phyloP scores from a whole-genome alignment of 23 tunicate genomes.

The Styela plicata region DNA sequence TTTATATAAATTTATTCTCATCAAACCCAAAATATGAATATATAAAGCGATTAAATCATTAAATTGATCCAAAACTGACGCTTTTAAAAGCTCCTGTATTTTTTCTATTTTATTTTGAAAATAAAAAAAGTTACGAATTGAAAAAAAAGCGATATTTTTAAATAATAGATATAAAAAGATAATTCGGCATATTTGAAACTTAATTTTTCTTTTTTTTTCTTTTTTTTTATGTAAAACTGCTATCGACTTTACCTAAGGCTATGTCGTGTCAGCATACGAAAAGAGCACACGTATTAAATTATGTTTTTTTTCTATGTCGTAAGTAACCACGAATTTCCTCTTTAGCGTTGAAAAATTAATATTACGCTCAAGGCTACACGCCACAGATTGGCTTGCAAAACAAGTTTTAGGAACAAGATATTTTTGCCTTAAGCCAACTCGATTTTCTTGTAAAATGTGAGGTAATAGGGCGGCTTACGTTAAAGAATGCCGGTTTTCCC shows the following conservation, averaged over 20 bases:
- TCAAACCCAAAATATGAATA: too few relatives aligned
- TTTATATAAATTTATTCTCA: too few relatives aligned
- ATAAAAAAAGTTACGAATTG: too few relatives aligned
- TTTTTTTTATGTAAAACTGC: neutral
- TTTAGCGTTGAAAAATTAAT: neutral
- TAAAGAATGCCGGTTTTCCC: neutral
- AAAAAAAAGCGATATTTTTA: too few relatives aligned
- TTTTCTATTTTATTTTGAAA: too few relatives aligned
- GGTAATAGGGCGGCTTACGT: neutral
- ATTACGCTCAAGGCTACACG: neutral
- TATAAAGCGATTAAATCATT: too few relatives aligned
- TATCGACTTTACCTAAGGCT: slow-evolving; percentile 19
- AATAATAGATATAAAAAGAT: too few relatives aligned
- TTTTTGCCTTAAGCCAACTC: neutral
- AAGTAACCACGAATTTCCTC: neutral
- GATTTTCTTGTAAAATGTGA: neutral
- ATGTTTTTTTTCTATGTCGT: neutral
- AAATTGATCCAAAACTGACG: too few relatives aligned
- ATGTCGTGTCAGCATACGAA: slow-evolving; percentile 7
- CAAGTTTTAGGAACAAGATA: neutral
- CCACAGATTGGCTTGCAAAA: neutral
- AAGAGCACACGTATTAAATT: neutral
- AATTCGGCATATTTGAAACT: too few relatives aligned
- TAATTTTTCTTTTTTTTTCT: too few relatives aligned
- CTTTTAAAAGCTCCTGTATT: too few relatives aligned